A percentile compares a stretch with the other conserved stretches of the same genome.
Evolutionary conservation across 2,888 invertebrate genomes (phyloP).

Genomic region (Eristalis tenax): DNA sequence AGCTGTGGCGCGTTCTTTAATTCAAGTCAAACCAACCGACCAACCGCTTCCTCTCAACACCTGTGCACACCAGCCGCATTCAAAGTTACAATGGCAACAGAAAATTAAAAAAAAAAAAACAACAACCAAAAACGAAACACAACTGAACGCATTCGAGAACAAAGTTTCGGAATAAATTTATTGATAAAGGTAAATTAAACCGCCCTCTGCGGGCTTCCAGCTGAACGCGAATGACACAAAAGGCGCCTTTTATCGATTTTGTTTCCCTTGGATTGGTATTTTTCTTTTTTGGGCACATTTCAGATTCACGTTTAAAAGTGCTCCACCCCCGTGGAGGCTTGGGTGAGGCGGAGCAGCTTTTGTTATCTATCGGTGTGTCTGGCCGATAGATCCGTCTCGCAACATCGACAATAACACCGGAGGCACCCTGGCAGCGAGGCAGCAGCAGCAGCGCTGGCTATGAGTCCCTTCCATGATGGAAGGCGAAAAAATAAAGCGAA

Average conservation of each 20-base stretch:
- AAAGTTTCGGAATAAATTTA: constrained; percentile 71
- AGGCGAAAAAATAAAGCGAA: constrained; percentile 13
- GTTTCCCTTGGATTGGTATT: constrained; percentile 1
- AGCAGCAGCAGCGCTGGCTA: not conserved
- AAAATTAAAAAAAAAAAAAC: constrained; percentile 36
- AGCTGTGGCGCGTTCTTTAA: constrained; percentile 53
- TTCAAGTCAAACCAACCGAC: constrained; percentile 45
- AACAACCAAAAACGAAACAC: constrained; percentile 1
- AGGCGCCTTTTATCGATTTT: constrained; percentile 54
- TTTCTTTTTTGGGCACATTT: not conserved
- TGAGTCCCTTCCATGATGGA: not conserved
- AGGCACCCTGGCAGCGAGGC: not conserved
- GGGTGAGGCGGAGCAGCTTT: constrained; percentile 21
- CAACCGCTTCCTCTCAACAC: constrained; percentile 16
- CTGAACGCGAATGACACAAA: constrained; percentile 42
- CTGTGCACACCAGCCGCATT: constrained; percentile 5
- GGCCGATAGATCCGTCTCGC: constrained; percentile 59
- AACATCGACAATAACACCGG: constrained; percentile 50
- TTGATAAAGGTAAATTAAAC: constrained; percentile 71
- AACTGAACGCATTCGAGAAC: constrained; percentile 23
- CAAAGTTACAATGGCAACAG: constrained; percentile 58
- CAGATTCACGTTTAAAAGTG: constrained; percentile 12
- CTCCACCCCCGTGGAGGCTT: not conserved
- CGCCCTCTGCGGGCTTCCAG: constrained; percentile 55
- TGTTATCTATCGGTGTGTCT: constrained; percentile 64